Base-by-base conservation (phyloP, 2,888 invertebrate genomes). In the Boloria selene region DNA sequence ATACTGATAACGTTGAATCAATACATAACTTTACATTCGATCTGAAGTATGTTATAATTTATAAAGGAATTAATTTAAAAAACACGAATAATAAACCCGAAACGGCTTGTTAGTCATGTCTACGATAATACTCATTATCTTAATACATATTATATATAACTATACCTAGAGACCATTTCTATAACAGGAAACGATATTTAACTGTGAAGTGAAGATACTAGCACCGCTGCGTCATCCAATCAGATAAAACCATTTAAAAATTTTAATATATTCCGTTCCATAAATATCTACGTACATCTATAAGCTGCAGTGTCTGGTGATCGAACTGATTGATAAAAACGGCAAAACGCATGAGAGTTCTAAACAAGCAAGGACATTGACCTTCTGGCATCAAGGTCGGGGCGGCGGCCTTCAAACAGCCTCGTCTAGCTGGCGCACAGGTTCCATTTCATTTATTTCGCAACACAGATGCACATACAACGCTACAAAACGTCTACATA, bases 351-450 rank as follows among this genome's bases (percentile, higher is more conserved):
- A 86, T 74, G 78, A 82, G 83, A 84, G 81, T 81, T 83, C 79
- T 77, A 80, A 84, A 83, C 86, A 86, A 84, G 82, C 80, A 84
- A 85, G 92, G 88, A 85, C 92, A 82, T 87, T 87, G 88, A 91
- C 90, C 90, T 90, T 89, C 86, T 84, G 85, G 81, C 85, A 86
- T 80, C 87, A 92, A 92, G 92, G 92, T 92, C 92, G 88, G 81
- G 82, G 79, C 85, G 86, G 84, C 90, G 91, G 92, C 92, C 92
- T 92, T 91, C 92, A 88, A 83, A 86, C 86, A 87, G 88, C 86
- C 89, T 88, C 86, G 88, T 84, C 87, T 86, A 85, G 84, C 78
- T 82, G 78, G 79, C 82, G 78, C 82, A 80, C 80, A 80, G 82
- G 77, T 83, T 85, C 81, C 82, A 78, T 77, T 78, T 77, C 77